Base-by-base conservation (phyloP, 2,888 invertebrate species). In the Crepidodera aurea region DNA sequence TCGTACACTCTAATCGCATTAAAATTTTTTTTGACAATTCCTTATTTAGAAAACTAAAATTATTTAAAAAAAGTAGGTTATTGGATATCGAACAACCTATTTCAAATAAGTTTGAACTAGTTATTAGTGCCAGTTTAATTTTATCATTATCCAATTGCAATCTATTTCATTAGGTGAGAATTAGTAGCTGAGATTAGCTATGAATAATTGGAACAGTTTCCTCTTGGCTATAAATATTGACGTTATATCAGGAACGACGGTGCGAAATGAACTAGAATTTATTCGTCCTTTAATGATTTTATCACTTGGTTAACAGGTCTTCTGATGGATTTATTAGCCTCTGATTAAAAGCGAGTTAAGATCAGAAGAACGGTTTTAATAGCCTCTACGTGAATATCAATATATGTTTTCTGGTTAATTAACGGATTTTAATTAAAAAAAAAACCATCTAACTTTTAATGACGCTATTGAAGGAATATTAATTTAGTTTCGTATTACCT, bases 131-230 rank as follows among this genome's bases (percentile, higher is more conserved):
- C 22, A 10, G 8, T 32, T 5, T n/a, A 48, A 48, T 48, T 48
- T 25, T 15, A 48, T 27, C 27, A 46, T 48, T 56, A 48, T 56
- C 56, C 34, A 15, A 56, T 56, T 48, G 34, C 48, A 32, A 46
- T 56, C 25, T 37, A 50, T 57, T 48, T 57, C 57, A 57, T 57
- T 39, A 57, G 48, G 27, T 50, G 57, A 57, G 32, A 57, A 48
- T 48, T 48, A 57, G 12, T 57, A 37, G 48, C 48, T 57, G 37
- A 57, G 57, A 57, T 57, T 57, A 57, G 29, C 27, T 57, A 50
- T 57, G 56, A 56, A 56, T 56, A 56, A 56, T 56, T 56, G 56
- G 56, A 37, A 34, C 44, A 22, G 44, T 56, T 56, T 56, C 56
- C 56, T 46, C 56, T 40, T 25, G 32, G 57, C 57, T 39, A 57